Evolutionary conservation across 1,140 invertebrate genomes (phyloP).

Genomic region (Hylyphantes graminicola): DNA sequence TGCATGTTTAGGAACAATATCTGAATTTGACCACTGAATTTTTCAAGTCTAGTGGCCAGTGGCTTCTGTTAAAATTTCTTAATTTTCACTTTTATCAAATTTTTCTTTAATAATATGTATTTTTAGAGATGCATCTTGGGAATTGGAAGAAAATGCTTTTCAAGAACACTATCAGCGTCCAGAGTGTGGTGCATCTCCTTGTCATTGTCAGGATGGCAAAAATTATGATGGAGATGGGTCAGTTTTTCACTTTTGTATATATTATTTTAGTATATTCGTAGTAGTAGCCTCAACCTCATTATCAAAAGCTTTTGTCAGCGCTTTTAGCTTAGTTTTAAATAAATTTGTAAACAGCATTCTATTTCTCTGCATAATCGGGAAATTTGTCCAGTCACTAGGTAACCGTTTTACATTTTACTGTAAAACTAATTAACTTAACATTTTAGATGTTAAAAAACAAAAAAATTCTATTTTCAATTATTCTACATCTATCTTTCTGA

Average conservation of each 20-base stretch:
- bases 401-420: no score
- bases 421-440: no score
- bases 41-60: no score
- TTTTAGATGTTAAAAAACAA: no score
- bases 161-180: slow-evolving; percentile 73
- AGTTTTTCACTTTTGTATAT: slow-evolving; percentile 60
- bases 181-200: slow-evolving; percentile 72
- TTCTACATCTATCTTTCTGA: no score
- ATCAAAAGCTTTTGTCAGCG: neutral
- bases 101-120: slow-evolving; percentile 60
- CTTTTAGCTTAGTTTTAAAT: neutral
- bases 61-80: no score
- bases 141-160: slow-evolving; percentile 75
- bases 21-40: no score
- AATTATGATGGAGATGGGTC: slow-evolving; percentile 70
- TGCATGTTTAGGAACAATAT: no score
- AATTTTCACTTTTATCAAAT: slow-evolving; percentile 54
- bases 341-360: neutral
- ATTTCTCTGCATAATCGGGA: neutral
- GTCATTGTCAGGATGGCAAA: slow-evolving; percentile 73
- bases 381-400: neutral
- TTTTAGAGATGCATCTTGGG: slow-evolving; percentile 77
- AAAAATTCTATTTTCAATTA: no score
- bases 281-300: neutral
- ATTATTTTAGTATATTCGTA: neutral